Conservation (phyloP, 2,888 invertebrate species). For the Rhingia rostrata region DNA sequence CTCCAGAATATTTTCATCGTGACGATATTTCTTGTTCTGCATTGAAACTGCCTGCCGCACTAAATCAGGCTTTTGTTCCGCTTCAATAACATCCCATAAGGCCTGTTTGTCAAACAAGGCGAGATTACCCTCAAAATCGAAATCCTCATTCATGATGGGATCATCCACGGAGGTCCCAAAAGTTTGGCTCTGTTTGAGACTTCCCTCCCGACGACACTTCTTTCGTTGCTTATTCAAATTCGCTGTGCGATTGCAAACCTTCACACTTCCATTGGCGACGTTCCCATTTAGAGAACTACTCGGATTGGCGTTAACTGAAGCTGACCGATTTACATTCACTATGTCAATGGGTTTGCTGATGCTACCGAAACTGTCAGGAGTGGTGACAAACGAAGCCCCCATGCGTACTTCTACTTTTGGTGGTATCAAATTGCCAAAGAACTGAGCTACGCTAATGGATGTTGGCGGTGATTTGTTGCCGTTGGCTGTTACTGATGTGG, state of each 20-base stretch:
- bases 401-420: conserved; percentile 81
- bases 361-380: conserved; percentile 77
- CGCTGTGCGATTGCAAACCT: conserved; percentile 48
- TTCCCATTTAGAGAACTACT: conserved; percentile 72
- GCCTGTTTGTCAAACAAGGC: conserved; percentile 95
- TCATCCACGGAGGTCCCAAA: conserved; percentile 82
- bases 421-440: conserved; percentile 82
- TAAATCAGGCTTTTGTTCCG: conserved; percentile 86
- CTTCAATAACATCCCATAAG: conserved; percentile 89
- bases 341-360: conserved; percentile 81
- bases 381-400: conserved; percentile 74
- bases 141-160: conserved; percentile 86
- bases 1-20: conserved; percentile 93
- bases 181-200: conserved; percentile 79
- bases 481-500: conserved; percentile 56
- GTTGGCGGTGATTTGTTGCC: conserved; percentile 74
- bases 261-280: conserved; percentile 68
- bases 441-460: conserved; percentile 79
- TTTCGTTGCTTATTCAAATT: conserved; percentile 76
- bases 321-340: conserved; percentile 74
- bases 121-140: conserved; percentile 97
- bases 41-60: conserved; percentile 80
- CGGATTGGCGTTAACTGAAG: conserved; percentile 72
- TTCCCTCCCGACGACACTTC: conserved; percentile 79
- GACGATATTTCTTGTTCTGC: conserved; percentile 86